These are phyloP conservation scores for Drosophila pseudoananassae DNA, from an alignment of 1,140 invertebrate species.

Conservation along the genomic window DNA sequence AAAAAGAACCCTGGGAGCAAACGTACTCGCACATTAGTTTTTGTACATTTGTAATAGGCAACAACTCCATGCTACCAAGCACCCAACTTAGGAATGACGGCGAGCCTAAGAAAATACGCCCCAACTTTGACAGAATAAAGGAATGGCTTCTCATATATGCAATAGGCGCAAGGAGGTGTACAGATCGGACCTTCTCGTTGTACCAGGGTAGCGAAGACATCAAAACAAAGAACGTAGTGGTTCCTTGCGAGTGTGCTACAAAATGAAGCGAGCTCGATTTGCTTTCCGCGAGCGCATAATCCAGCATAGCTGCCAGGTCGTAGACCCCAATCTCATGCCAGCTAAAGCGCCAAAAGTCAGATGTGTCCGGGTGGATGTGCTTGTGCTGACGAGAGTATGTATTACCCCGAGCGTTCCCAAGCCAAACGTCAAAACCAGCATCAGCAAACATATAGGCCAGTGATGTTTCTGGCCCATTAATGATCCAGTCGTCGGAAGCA, in stretches of 20 bases:
- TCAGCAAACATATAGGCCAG: slow-evolving; percentile 87
- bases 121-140: slow-evolving; percentile 85
- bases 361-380: slow-evolving; percentile 85
- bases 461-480: slow-evolving; percentile 87
- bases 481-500: slow-evolving; percentile 90
- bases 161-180: slow-evolving; percentile 87
- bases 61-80: slow-evolving; percentile 68
- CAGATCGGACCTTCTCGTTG: slow-evolving; percentile 85
- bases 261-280: slow-evolving; percentile 86
- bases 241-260: slow-evolving; percentile 88
- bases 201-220: slow-evolving; percentile 86
- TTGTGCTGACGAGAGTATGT: slow-evolving; percentile 87
- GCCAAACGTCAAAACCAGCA: slow-evolving; percentile 89
- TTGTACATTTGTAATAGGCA: slow-evolving; percentile 70
- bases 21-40: slow-evolving; percentile 70
- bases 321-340: slow-evolving; percentile 89
- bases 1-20: slow-evolving; percentile 62
- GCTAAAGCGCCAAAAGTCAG: slow-evolving; percentile 87
- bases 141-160: slow-evolving; percentile 85
- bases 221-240: slow-evolving; percentile 86
- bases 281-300: slow-evolving; percentile 87
- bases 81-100: slow-evolving; percentile 74
- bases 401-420: slow-evolving; percentile 88
- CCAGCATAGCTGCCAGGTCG: slow-evolving; percentile 89
- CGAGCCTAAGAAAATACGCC: slow-evolving; percentile 64